Base-by-base conservation (phyloP, 2,888 invertebrate genomes). In the Sussaba pulchella region DNA sequence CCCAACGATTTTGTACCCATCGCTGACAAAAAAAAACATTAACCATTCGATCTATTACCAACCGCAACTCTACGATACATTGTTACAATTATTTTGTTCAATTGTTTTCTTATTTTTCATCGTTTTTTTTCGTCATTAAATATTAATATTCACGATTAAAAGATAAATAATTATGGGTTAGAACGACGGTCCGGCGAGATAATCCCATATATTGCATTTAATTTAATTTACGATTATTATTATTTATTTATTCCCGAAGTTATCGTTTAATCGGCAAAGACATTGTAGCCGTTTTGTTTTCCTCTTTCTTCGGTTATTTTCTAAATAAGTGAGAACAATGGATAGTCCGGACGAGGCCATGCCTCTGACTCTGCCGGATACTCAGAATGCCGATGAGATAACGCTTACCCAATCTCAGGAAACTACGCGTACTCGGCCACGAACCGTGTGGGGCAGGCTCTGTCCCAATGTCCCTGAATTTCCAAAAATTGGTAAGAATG, bases 351-450 rank as follows among this genome's bases (percentile, higher is more conserved):
- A 50, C 57, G 57, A 57, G 31, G 57, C 31, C 14, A 57, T 82
- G 24, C 84, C 86, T 5, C 63, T 82, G 14, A 88, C 85, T 36
- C 75, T 88, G 47, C 90, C 90, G 4, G 89, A 89, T 26, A 90
- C 90, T 0, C 90, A 90, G 76, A 86, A 88, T 45, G 85, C 74
- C 1, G 88, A 89, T 8, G 83, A 72, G 0, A 21, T 88, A 21
- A 61, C 70, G 14, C 78, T 87, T 0, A 87, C 89, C 1, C 90
- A 89, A 43, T 87, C 88, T 2, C 89, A 89, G 67, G 87, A 87
- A 0, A 41, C 64, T 1, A 72, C 84, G 0, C 74, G 75, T 36
- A 70, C 82, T 1, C 57, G 54, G 14, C 50, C 78, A 2, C 54
- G 72, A 10, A 45, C 17, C 0, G 64, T 87, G 19, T 90, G 90